Base-by-base conservation (phyloP, 1,140 invertebrate genomes). In the Papilio polyxenes region DNA sequence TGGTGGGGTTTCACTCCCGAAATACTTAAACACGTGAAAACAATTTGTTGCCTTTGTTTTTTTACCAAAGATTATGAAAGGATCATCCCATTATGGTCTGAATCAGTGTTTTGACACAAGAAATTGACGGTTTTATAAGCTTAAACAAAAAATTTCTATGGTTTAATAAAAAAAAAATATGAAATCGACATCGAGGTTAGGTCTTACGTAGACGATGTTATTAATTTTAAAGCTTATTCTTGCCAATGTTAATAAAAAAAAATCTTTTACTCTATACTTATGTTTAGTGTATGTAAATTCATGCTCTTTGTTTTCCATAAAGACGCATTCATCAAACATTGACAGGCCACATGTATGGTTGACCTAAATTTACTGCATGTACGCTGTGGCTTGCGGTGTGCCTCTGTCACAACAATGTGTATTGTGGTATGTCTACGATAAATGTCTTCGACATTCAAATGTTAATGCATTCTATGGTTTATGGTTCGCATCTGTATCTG, bases 351-450 rank as follows among this genome's bases (percentile, higher is more conserved):
- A 31, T 9, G 23, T 59, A 65, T 65, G 62, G 62, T 31, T 65
- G 62, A 65, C 62, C 62, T 65, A 65, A 65, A 65, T 65, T 65
- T 23, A 65, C 7, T 31, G 62, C 31, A 65, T 65, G 40, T 44
- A 59, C 56, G n/a, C 6, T 15, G n/a, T 59, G 17, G 56, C 56
- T 59, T 59, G 56, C 6, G 56, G 56, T 59, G 20, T 59, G n/a
- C 51, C 15, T 59, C 56, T 59, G 56, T 59, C 56, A 59, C 56
- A 53, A 53, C 51, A 59, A 59, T 59, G 56, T 59, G 56, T 20
- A 17, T 53, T 59, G 56, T 59, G 56, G 56, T 59, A 59, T 59
- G n/a, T 20, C 9, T 17, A 53, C 17, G 8, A 59, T 59, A 59
- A 59, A 59, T n/a, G 56, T 59, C 56, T 59, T 59, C 17, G n/a